phyloP scores from a whole-genome alignment of 2,797 vertebrate genomes.

The Clamator glandarius region DNA sequence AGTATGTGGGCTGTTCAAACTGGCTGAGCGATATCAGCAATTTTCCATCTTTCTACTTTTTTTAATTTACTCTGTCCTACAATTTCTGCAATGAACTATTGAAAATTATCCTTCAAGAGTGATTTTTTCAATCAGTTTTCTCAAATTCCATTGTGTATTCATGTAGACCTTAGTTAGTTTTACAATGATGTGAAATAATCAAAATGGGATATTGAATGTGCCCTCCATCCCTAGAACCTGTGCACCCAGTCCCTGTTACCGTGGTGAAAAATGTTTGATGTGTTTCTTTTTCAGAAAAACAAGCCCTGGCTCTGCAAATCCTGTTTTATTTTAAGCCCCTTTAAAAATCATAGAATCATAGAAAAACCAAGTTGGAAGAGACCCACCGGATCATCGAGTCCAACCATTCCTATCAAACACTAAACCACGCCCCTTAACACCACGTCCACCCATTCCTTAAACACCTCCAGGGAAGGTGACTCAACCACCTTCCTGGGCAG shows the following conservation, averaged over 20 bases:
- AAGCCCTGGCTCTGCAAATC: background rate
- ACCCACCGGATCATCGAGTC: too few relatives aligned
- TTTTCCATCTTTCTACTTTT: background rate
- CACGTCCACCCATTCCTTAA: too few relatives aligned
- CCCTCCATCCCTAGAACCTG: background rate
- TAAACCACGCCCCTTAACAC: too few relatives aligned
- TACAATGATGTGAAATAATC: background rate
- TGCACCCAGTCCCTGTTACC: background rate
- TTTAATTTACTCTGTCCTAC: background rate
- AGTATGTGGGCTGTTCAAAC: background rate
- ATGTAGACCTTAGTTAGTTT: background rate
- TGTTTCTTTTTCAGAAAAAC: background rate
- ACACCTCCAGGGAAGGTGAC: too few relatives aligned
- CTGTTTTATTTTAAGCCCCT: background rate
- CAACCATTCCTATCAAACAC: too few relatives aligned
- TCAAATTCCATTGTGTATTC: background rate
- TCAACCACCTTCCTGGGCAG: too few relatives aligned
- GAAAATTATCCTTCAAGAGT: background rate
- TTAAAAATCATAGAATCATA: too few relatives aligned
- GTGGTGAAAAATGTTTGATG: background rate
- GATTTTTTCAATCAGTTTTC: background rate
- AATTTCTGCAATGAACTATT: background rate
- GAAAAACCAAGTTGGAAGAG: too few relatives aligned
- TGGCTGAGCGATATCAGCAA: background rate
- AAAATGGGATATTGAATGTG: background rate